Base-by-base conservation (phyloP, 2,888 invertebrate genomes). In the Carabus problematicus region DNA sequence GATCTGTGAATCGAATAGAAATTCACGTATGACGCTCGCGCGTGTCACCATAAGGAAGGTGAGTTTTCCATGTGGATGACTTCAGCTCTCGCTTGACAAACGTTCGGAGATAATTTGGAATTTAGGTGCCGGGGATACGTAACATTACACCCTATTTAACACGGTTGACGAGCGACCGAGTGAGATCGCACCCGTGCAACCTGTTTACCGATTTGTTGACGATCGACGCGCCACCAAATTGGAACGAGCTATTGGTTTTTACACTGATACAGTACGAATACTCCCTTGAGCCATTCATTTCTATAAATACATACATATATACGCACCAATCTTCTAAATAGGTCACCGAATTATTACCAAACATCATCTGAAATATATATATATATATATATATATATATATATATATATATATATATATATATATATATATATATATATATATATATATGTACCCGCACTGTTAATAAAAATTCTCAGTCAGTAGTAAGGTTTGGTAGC, bases 1-100 rank as follows among this genome's bases (percentile, higher is more conserved):
- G 67, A 68, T 68, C 61, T 60, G 39, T 60, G 54, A 60, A 68
- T 68, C 67, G 60, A 68, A 68, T 68, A 68, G 60, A 68, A 68
- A 68, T 68, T 68, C 67, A 68, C 54, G 59, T 29, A 6, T 29
- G 67, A 8, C 12, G 60, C 40, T 14, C 49, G 41, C 49, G 41
- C 52, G 56, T 56, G 39, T 68, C 67, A 68, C 60, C 60, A 60
- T 45, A 56, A 52, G 67, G 19, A 61, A 58, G 66, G 66, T 47
- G 66, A 58, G 54, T 68, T 66, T 66, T 66, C 59, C 66, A 39
- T 58, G 58, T 66, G 66, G 66, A 39, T 66, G 56, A 56, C 47
- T 64, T 58, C 56, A 18, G 41, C 55, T 64, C 41, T 55, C 55
- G 55, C 39, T 19, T 43, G 42, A 16, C 55, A 47, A 54, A 54